These are phyloP conservation scores for Tiliqua scincoides DNA, from an alignment of 2,113 vertebrate genomes.

Conservation along the genomic window DNA sequence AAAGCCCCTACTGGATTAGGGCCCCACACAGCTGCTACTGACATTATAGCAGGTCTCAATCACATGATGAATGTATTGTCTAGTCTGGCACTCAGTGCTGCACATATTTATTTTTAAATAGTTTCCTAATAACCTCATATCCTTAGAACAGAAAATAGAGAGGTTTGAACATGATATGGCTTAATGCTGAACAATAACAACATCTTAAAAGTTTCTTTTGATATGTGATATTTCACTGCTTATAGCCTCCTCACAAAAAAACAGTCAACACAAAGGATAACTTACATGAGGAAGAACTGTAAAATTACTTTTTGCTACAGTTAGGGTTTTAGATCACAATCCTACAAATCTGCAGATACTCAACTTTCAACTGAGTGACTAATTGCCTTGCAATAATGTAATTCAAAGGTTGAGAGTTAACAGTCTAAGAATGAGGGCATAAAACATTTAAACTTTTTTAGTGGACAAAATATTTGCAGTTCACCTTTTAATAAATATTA, in stretches of 20 bases:
- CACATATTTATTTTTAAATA: background rate
- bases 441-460: constrained; percentile 30
- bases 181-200: background rate
- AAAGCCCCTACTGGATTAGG: too few species aligned
- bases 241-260: constrained; percentile 30
- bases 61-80: too few species aligned
- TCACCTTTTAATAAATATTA: constrained; percentile 77
- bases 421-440: background rate
- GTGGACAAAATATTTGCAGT: constrained; percentile 71
- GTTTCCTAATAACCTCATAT: background rate
- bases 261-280: constrained; percentile 28
- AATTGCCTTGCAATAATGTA: constrained; percentile 3
- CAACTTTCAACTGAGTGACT: constrained; percentile 17
- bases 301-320: constrained; percentile 48
- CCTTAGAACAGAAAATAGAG: background rate
- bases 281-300: constrained; percentile 11
- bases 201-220: background rate
- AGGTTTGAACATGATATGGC: background rate
- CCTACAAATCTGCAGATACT: constrained; percentile 21
- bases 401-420: constrained; percentile 20
- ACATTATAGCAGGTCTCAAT: too few species aligned
- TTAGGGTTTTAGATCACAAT: constrained; percentile 37
- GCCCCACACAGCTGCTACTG: too few species aligned
- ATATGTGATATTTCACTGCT: background rate
- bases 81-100: too few species aligned